Evolutionary conservation across 2,888 invertebrate species (phyloP), one percentile per base, ranked within the genome.

Genomic region (Sceliomorpha sp.): DNA sequence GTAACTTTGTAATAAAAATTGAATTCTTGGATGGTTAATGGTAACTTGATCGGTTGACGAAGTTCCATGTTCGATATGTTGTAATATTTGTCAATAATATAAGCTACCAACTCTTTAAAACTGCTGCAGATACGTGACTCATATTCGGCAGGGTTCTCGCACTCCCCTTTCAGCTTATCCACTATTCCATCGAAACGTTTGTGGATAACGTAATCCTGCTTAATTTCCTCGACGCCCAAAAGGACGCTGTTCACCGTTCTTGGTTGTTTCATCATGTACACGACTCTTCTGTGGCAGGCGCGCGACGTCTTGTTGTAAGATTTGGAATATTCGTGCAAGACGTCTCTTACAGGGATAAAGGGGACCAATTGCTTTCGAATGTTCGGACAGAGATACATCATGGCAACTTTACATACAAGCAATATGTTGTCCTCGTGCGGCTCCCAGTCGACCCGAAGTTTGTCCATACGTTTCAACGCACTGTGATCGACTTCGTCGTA

Each of bases 341-440:
- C 85, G 74, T 93, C 93, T 5, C 93, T 89, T 1, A 92, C 83
- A 0, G 89, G 86, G 0, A 88, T 87, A 53, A 89, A 90, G 0
- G 88, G 87, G 10, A 88, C 88, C 62, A 84, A 78, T 74, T 90
- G 89, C 42, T 88, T 88, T 3, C 88, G 86, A 0, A 81, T 83
- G 69, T 77, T 89, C 1, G 82, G 90, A 56, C 76, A 90, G 71
- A 90, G 89, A 60, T 92, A 91, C 58, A 90, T 82, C 69, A 90
- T 90, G 0, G 92, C 93, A 0, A 93, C 92, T 74, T 93, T 92
- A 70, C 92, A 92, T 68, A 95, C 89, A 37, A 93, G 87, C 1
- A 95, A 81, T 51, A 94, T 86, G 36, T 91, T 91, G 85, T 95
- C 95, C 85, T 96, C 95, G 27, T 90, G 89, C 0, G 90, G 82